Evolutionary conservation across 2,888 invertebrate species (phyloP), one percentile per base, ranked within the genome.

Genomic region (Acheta domesticus): DNA sequence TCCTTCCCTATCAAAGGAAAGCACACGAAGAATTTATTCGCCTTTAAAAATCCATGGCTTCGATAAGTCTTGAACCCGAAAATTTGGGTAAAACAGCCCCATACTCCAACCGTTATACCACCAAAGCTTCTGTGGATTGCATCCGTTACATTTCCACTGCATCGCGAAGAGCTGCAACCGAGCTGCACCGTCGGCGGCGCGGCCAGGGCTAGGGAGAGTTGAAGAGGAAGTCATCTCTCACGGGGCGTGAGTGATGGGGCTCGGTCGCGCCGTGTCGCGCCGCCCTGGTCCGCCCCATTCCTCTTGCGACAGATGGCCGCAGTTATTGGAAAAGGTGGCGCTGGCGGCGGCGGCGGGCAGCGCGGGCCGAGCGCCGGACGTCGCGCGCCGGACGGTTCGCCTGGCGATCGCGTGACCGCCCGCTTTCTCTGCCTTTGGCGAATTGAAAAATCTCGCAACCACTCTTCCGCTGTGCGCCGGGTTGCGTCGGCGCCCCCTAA

Each of bases 261-360:
- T 62, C 62, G 62, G 62, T 62, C 62, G 62, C 16, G 62, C 36
- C 36, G 8, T 8, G 36, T 8, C 36, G 36, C 16, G 62, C 62
- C 62, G 62, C 14, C 62, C 62, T n/a, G 62, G 12, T 62, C 62
- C 62, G n/a, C 62, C 16, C 62, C 62, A 62, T 62, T 62, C 62
- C 62, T 62, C 62, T 62, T 62, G 62, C 62, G 62, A 62, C 62
- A 62, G 62, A 62, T 62, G 62, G 62, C 62, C 62, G 14, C 62
- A 62, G 62, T 62, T 62, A 62, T 62, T 62, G 62, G 62, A 62
- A 62, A 62, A 62, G 62, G 62, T 62, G 62, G 62, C 14, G 16
- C 62, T 8, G n/a, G 11, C 62, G 14, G 62, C 62, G 16, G 62
- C 14, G 16, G n/a, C 62, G 62, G 16, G 62, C 36, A 36, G 36